phyloP scores from a whole-genome alignment of 2,797 vertebrate species.

The Lerista edwardsae region DNA sequence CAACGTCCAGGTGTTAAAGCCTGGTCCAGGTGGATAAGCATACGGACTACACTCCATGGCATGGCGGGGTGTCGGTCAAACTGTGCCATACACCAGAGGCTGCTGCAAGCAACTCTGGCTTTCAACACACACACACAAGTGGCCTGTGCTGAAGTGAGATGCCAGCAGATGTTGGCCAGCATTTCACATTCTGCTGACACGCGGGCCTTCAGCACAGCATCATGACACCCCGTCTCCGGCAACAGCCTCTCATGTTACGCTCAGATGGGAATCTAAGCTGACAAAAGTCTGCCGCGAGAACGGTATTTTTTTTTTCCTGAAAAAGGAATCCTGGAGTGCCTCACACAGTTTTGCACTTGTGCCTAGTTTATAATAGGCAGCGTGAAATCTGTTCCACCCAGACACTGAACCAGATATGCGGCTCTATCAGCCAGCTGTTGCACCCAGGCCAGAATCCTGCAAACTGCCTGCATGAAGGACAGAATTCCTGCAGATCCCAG shows the following conservation, averaged over 20 bases:
- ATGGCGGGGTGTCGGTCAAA: neutral
- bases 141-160: neutral
- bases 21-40: neutral
- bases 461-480: rapidly evolving
- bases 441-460: slow-evolving; percentile 12
- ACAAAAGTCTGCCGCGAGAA: neutral
- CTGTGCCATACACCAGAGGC: neutral
- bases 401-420: neutral
- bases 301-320: neutral
- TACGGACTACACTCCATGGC: neutral
- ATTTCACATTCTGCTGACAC: neutral
- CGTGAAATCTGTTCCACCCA: neutral
- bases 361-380: neutral
- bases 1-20: neutral
- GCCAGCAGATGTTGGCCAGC: neutral
- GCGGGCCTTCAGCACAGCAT: rapidly evolving
- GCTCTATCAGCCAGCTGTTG: slow-evolving; percentile 49
- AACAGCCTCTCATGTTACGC: neutral
- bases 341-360: slow-evolving; percentile 29
- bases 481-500: rapidly evolving
- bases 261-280: rapidly evolving
- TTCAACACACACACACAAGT: neutral
- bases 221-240: neutral
- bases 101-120: neutral
- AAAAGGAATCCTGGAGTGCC: neutral